Evolutionary conservation across 1,140 invertebrate genomes (phyloP).

Genomic region (Brachionus sp.): DNA sequence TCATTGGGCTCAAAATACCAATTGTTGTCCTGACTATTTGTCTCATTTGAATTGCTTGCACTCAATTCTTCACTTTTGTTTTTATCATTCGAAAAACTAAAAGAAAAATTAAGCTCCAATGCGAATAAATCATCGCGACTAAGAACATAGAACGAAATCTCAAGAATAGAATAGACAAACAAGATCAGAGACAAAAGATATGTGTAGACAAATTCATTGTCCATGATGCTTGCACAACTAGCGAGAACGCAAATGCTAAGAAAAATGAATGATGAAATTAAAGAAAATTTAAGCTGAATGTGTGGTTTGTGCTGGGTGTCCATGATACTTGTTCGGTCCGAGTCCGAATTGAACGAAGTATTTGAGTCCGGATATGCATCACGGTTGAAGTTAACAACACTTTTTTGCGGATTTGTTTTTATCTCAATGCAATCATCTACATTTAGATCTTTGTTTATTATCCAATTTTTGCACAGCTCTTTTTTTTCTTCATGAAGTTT

Average conservation of each 20-base stretch:
- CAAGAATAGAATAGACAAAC: slow-evolving; percentile 1
- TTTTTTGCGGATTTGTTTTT: slow-evolving; percentile 25
- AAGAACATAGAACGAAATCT: slow-evolving; percentile 15
- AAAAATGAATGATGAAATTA: background rate
- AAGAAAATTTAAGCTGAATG: slow-evolving; percentile 22
- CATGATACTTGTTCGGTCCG: slow-evolving; percentile 42
- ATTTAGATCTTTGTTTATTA: background rate
- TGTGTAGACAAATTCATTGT: background rate
- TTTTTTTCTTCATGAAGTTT: slow-evolving; percentile 34
- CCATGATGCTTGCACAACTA: background rate
- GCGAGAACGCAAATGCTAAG: background rate
- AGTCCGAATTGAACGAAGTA: slow-evolving; percentile 17
- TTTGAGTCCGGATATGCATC: background rate
- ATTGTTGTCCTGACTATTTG: slow-evolving; percentile 19
- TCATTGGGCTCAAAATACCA: slow-evolving; percentile 28
- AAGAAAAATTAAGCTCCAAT: background rate
- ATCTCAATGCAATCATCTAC: slow-evolving; percentile 16
- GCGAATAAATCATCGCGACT: slow-evolving; percentile 21
- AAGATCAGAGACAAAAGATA: background rate
- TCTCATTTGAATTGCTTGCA: background rate
- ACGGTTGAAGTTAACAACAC: background rate
- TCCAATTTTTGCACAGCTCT: slow-evolving; percentile 24
- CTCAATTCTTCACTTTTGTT: background rate
- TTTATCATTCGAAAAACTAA: slow-evolving; percentile 11
- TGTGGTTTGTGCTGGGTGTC: slow-evolving; percentile 35